Base-by-base conservation (phyloP, 2,888 invertebrate species). In the Desoria tigrina region DNA sequence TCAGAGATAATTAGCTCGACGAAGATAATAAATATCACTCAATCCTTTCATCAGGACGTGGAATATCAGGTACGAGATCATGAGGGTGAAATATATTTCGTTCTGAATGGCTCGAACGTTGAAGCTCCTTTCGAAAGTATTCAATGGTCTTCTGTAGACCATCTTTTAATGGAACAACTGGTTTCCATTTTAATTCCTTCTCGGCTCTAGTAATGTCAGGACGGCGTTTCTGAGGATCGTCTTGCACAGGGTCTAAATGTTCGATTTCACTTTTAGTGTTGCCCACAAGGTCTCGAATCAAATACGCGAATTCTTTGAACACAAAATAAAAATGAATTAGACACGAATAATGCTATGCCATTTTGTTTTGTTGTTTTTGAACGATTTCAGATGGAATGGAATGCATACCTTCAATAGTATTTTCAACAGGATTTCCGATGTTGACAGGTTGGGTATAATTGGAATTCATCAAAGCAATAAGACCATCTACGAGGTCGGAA, bases 361-460 rank as follows among this genome's bases (percentile, higher is more conserved):
- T n/a, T n/a, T n/a, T n/a, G n/a, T n/a, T n/a, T n/a, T n/a, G n/a
- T n/a, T 32, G 32, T 32, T 32, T 32, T 32, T 32, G 32, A n/a
- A n/a, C n/a, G n/a, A n/a, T n/a, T n/a, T n/a, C n/a, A n/a, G 16
- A 39, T 39, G 9, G 39, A 45, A 18, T 45, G n/a, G n/a, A 4
- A 45, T 18, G 6, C 4, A 9, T 69, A 89, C 90, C 90, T 84
- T 89, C 88, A 77, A 99, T 98, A 1, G 94, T 92, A 80, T 96
- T 93, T 81, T 99, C 99, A 49, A 94, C 94, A 0, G 99, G 98
- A 83, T 99, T 99, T 45, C 99, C 99, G 69, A 99, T 83, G 82
- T 99, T 99, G 1, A 99, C 88, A 6, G 99, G 99, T 75, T 87
- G 85, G 0, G 92, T 88, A 80, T 92, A 96, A 82, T 94, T 95